phyloP scores from a whole-genome alignment of 2,797 vertebrate genomes.

The Silurus lanzhouensis region DNA sequence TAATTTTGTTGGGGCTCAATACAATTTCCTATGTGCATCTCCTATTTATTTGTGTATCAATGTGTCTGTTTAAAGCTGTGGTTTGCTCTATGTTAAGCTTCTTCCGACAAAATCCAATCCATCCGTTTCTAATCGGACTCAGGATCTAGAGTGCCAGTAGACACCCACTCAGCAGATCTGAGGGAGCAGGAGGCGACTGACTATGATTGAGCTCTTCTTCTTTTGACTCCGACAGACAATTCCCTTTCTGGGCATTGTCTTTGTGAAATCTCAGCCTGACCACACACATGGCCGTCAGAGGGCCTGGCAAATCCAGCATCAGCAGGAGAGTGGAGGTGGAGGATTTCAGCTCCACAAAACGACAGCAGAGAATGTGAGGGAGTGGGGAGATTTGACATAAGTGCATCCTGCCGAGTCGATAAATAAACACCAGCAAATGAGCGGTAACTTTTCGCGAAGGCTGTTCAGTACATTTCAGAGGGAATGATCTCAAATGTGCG shows the following conservation, averaged over 20 bases:
- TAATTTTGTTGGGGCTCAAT: not conserved
- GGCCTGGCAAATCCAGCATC: slow-evolving; percentile 27
- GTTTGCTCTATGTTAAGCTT: slow-evolving; percentile 30
- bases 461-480: not conserved
- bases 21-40: slow-evolving; percentile 31
- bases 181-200: slow-evolving; percentile 56
- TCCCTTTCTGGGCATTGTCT: slow-evolving; percentile 40
- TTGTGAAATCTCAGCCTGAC: slow-evolving; percentile 40
- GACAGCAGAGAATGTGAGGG: slow-evolving; percentile 15
- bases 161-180: slow-evolving; percentile 54
- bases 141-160: slow-evolving; percentile 55
- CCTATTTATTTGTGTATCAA: slow-evolving; percentile 42
- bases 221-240: slow-evolving; percentile 52
- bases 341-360: slow-evolving; percentile 35
- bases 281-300: slow-evolving; percentile 54
- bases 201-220: slow-evolving; percentile 62
- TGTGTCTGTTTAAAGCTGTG: slow-evolving; percentile 33
- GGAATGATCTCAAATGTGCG: not conserved
- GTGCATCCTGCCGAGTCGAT: not conserved
- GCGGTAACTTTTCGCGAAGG: not conserved
- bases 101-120: slow-evolving; percentile 34
- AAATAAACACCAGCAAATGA: not conserved
- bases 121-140: slow-evolving; percentile 45
- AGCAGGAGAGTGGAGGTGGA: slow-evolving; percentile 21
- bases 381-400: slow-evolving; percentile 13